phyloP scores from a whole-genome alignment of 2,888 invertebrate species.

The Taenaris catops region DNA sequence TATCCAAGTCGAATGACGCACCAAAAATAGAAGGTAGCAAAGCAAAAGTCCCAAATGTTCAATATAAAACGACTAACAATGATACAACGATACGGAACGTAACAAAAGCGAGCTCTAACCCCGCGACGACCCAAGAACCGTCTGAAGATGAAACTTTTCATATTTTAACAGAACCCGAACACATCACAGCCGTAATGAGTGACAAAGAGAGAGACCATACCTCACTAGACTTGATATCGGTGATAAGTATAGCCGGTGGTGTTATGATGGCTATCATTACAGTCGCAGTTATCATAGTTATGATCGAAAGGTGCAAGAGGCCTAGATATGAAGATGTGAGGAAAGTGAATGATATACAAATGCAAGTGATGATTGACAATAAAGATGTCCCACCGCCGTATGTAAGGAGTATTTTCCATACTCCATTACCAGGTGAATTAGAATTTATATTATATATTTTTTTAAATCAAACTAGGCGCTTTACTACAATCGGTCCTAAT shows the following conservation, averaged over 20 bases:
- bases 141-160: slow-evolving; percentile 64
- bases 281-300: slow-evolving; percentile 68
- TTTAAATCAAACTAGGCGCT: background rate
- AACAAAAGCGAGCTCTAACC: slow-evolving; percentile 34
- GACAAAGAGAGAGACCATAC: slow-evolving; percentile 58
- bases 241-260: slow-evolving; percentile 73
- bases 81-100: slow-evolving; percentile 19
- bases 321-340: slow-evolving; percentile 61
- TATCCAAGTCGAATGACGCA: slow-evolving; percentile 7
- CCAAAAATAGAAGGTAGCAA: slow-evolving; percentile 14
- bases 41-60: slow-evolving; percentile 19
- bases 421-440: slow-evolving; percentile 73
- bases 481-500: too few relatives aligned
- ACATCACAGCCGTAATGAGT: slow-evolving; percentile 72
- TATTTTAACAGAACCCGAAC: slow-evolving; percentile 79
- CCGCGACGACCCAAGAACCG: slow-evolving; percentile 50
- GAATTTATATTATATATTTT: too few relatives aligned
- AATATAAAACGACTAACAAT: slow-evolving; percentile 21
- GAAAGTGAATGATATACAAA: slow-evolving; percentile 65
- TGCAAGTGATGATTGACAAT: slow-evolving; percentile 67
- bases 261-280: slow-evolving; percentile 74
- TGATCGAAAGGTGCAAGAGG: slow-evolving; percentile 63
- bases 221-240: slow-evolving; percentile 66
- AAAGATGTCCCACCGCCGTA: slow-evolving; percentile 70
- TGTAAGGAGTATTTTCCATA: slow-evolving; percentile 77